Evolutionary conservation across 2,888 invertebrate species (phyloP), one percentile per base, ranked within the genome.

Genomic region (Athalia circularis): DNA sequence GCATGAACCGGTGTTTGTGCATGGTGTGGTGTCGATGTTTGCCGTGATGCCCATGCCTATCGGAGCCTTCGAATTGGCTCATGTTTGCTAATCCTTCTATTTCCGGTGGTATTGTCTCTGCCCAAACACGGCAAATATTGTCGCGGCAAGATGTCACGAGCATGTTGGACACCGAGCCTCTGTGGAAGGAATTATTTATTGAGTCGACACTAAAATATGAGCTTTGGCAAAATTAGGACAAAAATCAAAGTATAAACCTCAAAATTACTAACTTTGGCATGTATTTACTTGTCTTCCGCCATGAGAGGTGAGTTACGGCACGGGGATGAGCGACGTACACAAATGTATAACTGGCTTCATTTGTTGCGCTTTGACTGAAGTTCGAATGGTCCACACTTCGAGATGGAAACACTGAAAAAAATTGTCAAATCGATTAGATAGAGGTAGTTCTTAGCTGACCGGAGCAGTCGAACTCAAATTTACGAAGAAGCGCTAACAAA

Each of bases 231-330:
- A 29, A 29, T 29, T 2, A 29, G 29, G 45, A 8, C 45, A 9
- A 47, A 76, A 76, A 45, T 29, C 29, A 29, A 29, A 29, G 29
- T 29, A 29, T 29, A 29, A 29, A 29, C 29, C 29, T 29, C 29
- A 29, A 43, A 48, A 7, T 29, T 80, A 89, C 92, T 92, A 92
- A 97, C 97, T 98, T 98, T 75, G 99, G 99, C 98, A 99, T 99
- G 88, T 99, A 99, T 92, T 99, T 98, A 92, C 99, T 99, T 72
- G 99, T 99, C 90, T 98, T 98, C 82, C 99, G 93, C 99, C 99
- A 99, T 72, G 98, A 98, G 82, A 99, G 94, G 86, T 99, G 98
- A 11, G 98, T 98, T 68, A 99, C 97, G 65, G 99, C 97, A 77
- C 98, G 93, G 1, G 99, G 99, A 92, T 99, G 99, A 47, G 98